These are phyloP conservation scores for Lordiphosa stackelbergi DNA, from an alignment of 1,140 invertebrate genomes.

Conservation along the genomic window DNA sequence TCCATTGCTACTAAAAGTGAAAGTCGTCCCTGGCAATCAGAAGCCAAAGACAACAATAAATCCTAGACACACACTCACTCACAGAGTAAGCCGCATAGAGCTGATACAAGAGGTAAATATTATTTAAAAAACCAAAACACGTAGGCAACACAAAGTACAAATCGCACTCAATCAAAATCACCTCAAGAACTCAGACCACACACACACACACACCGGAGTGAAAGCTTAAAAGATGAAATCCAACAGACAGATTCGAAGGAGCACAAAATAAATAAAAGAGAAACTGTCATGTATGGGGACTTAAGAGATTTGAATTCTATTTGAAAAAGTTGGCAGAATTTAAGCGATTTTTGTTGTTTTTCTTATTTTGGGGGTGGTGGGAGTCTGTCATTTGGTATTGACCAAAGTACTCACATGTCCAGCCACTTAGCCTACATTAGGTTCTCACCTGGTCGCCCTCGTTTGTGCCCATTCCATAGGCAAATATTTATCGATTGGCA, in stretches of 20 bases:
- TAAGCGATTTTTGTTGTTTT: constrained; percentile 9
- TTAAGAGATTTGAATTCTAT: constrained; percentile 75
- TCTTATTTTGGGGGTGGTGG: constrained; percentile 4
- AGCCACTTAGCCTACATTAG: constrained; percentile 64
- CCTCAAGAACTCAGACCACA: constrained; percentile 43
- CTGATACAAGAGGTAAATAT: constrained; percentile 60
- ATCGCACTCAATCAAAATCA: constrained; percentile 74
- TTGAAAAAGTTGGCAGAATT: constrained; percentile 25
- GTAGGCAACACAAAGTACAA: constrained; percentile 69
- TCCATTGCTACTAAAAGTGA: constrained; percentile 54
- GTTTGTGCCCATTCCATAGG: constrained; percentile 23
- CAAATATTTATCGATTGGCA: constrained; percentile 64
- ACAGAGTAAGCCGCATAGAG: constrained; percentile 13
- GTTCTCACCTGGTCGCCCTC: constrained; percentile 16
- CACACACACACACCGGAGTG: constrained; percentile 6
- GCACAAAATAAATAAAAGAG: constrained; percentile 53
- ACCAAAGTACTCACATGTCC: constrained; percentile 38
- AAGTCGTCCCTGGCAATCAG: constrained; percentile 42
- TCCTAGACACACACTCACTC: constrained; percentile 32
- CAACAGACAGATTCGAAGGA: constrained; percentile 21
- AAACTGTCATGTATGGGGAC: constrained; percentile 69
- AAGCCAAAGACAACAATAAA: constrained; percentile 49
- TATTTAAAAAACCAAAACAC: constrained; percentile 71
- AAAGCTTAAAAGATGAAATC: constrained; percentile 55
- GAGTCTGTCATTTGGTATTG: constrained; percentile 51